Conservation (phyloP, 2,113 vertebrate species). For the Arizona elegans region DNA sequence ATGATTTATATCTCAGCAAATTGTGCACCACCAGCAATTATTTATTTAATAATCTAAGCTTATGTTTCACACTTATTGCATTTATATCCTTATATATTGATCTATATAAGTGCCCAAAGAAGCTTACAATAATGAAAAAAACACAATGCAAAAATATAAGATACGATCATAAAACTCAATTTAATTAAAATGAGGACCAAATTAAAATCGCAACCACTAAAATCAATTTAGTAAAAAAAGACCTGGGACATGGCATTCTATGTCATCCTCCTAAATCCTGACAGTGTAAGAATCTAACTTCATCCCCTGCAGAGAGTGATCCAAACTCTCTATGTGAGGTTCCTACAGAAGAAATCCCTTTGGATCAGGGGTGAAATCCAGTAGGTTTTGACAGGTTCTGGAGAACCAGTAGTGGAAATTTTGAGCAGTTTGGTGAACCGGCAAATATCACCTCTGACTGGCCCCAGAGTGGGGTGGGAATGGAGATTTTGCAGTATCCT, state of each 20-base stretch:
- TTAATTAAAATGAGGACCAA: not conserved
- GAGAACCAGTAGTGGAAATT: too few species aligned
- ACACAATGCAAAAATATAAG: not conserved
- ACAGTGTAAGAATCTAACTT: not conserved
- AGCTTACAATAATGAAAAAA: not conserved
- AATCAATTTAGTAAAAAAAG: not conserved
- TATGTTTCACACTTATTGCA: not conserved
- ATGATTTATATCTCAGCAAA: not conserved
- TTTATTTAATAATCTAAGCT: not conserved
- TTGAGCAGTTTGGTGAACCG: too few species aligned
- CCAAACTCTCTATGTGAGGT: not conserved
- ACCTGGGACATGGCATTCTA: not conserved
- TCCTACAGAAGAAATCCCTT: not conserved
- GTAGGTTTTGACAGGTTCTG: too few species aligned
- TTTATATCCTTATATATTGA: not conserved
- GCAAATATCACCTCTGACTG: too few species aligned
- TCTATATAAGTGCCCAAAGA: not conserved
- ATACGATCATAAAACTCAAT: not conserved
- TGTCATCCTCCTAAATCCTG: not conserved
- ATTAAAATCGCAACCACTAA: not conserved
- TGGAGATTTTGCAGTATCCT: too few species aligned
- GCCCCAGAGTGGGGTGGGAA: too few species aligned
- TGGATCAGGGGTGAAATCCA: not conserved
- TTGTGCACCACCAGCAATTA: not conserved
- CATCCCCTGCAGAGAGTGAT: not conserved